Conservation (phyloP, 2,113 vertebrate species). For the Rhabdornis inornatus region DNA sequence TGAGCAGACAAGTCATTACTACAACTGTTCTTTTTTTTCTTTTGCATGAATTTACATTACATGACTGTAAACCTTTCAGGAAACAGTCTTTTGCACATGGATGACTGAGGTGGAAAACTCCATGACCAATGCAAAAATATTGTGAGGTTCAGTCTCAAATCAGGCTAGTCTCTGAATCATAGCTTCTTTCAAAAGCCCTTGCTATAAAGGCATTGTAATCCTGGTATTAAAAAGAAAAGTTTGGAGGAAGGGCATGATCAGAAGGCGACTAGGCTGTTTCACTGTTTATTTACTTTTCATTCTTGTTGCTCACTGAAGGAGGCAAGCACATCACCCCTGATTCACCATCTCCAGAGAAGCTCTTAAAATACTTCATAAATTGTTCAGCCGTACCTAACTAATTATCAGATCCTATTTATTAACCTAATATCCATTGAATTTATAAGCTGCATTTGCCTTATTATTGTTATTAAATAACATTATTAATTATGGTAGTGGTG, state of each 20-base stretch:
- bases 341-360: background rate
- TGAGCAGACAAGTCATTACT: background rate
- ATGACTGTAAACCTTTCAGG: background rate
- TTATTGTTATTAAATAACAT: background rate
- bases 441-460: background rate
- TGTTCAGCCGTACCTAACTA: background rate
- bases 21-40: background rate
- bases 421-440: background rate
- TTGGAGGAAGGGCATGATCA: background rate
- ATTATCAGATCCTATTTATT: background rate
- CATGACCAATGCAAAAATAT: fast-evolving
- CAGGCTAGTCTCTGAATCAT: background rate
- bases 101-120: background rate
- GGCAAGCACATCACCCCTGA: background rate
- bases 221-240: background rate
- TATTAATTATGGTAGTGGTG: background rate
- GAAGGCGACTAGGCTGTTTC: background rate
- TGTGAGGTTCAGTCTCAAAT: background rate
- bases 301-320: background rate
- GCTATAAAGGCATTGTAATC: background rate
- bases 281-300: background rate
- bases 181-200: background rate
- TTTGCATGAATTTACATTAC: background rate
- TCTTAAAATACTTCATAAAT: background rate
- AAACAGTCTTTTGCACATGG: background rate